These are phyloP conservation scores for Nestor notabilis DNA, from an alignment of 2,113 vertebrate species.

Conservation along the genomic window DNA sequence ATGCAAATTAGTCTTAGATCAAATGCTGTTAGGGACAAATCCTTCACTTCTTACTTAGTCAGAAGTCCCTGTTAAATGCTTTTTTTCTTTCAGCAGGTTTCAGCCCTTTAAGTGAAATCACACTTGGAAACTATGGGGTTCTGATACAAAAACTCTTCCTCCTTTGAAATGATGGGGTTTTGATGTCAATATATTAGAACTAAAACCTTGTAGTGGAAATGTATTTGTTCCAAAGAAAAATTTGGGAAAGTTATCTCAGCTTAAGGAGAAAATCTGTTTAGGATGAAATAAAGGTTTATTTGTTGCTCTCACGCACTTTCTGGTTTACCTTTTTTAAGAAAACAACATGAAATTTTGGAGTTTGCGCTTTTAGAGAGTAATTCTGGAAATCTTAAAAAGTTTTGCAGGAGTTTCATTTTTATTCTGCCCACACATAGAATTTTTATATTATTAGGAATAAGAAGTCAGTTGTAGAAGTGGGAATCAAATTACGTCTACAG, in stretches of 20 bases:
- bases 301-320: not conserved
- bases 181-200: not conserved
- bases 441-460: not conserved
- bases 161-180: not conserved
- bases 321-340: not conserved
- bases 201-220: not conserved
- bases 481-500: not conserved
- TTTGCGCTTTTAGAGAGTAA: not conserved
- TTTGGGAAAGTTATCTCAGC: not conserved
- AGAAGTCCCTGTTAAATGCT: not conserved
- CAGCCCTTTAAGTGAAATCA: not conserved
- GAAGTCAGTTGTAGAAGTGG: not conserved
- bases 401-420: not conserved
- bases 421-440: not conserved
- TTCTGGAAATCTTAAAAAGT: not conserved
- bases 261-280: not conserved
- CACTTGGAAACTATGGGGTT: not conserved
- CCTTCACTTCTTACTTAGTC: not conserved
- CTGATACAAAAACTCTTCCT: not conserved
- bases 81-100: not conserved
- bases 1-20: not conserved
- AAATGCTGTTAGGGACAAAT: not conserved
- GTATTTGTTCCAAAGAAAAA: not conserved
- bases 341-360: not conserved
- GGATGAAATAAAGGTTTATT: not conserved